Evolutionary conservation across 2,888 invertebrate species (phyloP).

Genomic region (Cheilosia vulpina): DNA sequence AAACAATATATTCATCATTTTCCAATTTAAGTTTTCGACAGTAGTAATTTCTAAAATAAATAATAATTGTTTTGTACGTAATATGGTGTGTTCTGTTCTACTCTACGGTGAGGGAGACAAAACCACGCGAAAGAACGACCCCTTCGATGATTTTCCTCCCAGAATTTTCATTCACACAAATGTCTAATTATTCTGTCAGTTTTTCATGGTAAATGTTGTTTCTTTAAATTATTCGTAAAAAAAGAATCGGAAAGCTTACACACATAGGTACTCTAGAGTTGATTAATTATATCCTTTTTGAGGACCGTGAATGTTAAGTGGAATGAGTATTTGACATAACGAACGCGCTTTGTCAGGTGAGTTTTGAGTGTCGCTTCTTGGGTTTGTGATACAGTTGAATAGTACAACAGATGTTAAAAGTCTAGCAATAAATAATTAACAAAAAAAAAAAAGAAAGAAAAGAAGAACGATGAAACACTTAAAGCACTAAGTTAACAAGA

Average conservation of each 20-base stretch:
- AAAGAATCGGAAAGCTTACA: not conserved
- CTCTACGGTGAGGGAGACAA: slow-evolving; percentile 23
- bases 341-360: slow-evolving; percentile 13
- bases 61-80: slow-evolving; percentile 18
- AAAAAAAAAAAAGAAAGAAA: not conserved
- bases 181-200: slow-evolving; percentile 16
- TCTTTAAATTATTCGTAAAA: not conserved
- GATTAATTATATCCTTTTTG: not conserved
- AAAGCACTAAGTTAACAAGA: not conserved
- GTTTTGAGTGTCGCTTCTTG: slow-evolving; percentile 11
- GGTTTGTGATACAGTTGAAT: slow-evolving; percentile 5
- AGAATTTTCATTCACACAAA: slow-evolving; percentile 37
- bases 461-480: not conserved
- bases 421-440: not conserved
- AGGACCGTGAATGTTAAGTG: not conserved
- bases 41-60: not conserved
- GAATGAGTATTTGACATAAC: slow-evolving; percentile 4
- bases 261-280: not conserved
- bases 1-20: not conserved
- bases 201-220: slow-evolving; percentile 6
- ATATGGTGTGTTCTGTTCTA: slow-evolving; percentile 8
- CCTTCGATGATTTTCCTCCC: slow-evolving; percentile 33
- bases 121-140: slow-evolving; percentile 33
- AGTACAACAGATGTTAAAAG: slow-evolving; percentile 17
- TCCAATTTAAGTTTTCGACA: not conserved